A percentile compares a stretch with the other conserved stretches of the same genome.
These are phyloP conservation scores for Lethocerus indicus DNA, from an alignment of 1,140 invertebrate genomes.

Conservation along the genomic window DNA sequence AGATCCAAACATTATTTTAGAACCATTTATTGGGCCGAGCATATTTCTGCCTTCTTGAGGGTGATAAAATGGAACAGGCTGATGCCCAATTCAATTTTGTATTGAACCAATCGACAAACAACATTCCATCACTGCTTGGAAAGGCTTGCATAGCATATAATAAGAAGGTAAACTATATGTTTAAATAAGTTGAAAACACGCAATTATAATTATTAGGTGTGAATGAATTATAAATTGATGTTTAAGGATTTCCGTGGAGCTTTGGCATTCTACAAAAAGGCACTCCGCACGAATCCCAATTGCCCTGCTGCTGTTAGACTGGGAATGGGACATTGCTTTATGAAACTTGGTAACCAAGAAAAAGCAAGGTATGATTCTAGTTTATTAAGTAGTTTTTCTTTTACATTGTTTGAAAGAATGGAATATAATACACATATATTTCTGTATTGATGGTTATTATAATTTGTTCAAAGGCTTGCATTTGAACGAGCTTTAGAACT, in stretches of 20 bases:
- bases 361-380: slow-evolving; percentile 57
- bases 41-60: slow-evolving; percentile 94
- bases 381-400: not conserved
- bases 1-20: slow-evolving; percentile 25
- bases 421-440: not conserved
- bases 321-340: slow-evolving; percentile 96
- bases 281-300: slow-evolving; percentile 85
- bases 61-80: slow-evolving; percentile 99
- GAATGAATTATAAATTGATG: not conserved
- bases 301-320: slow-evolving; percentile 92
- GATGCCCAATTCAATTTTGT: slow-evolving; percentile 99
- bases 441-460: not conserved
- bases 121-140: slow-evolving; percentile 90
- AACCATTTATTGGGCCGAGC: slow-evolving; percentile 94
- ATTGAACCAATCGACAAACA: slow-evolving; percentile 84
- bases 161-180: slow-evolving; percentile 38
- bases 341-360: slow-evolving; percentile 89
- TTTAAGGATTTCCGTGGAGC: slow-evolving; percentile 69
- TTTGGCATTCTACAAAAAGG: slow-evolving; percentile 95
- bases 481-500: slow-evolving; percentile 90
- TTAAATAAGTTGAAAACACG: not conserved
- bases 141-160: slow-evolving; percentile 97
- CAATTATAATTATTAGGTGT: not conserved
- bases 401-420: not conserved
- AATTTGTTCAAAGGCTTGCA: slow-evolving; percentile 44